Evolutionary conservation across 2,797 vertebrate species (phyloP), one percentile per base, ranked within the genome.

Genomic region (Moxostoma hubbsi): DNA sequence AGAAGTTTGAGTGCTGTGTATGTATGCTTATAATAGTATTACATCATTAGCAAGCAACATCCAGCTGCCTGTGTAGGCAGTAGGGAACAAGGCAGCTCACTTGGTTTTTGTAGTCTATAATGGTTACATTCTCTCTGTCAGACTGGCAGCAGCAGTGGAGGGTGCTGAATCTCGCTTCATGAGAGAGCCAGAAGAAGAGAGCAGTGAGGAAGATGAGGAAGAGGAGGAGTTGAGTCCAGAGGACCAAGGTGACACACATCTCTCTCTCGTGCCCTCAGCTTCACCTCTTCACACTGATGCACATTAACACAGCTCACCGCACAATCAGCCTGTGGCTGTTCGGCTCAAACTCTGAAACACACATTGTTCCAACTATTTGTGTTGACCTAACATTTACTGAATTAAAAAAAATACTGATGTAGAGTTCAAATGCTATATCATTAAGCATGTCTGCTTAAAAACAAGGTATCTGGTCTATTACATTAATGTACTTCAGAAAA

Each of bases 221-320:
- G 95, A 96, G 75, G 95, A 96, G 75, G 96, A 98, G 81, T 88
- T 99, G 75, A 94, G 93, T 82, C 95, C 95, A 7, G 97, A 99
- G 90, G 96, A 98, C 86, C 93, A 89, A 93, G 97, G 98, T 97
- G 85, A 57, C 77, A 54, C 10, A 12, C 5, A 5, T 54, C 24
- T 45, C 47, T 7, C 16, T 18, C 5, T 18, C 12, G 49, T 53
- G 47, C 7, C 72, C 67, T 54, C 63, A 24, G 53, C 49, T 62
- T 57, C 16, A 73, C 62, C 36, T 71, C 77, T n/a, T 45, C 59
- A 16, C 72, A 74, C 72, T 46, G 10, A 45, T 12, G 15, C 43
- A 55, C 7, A 18, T 46, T 54, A 16, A 15, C 49, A 64, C 50
- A 74, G 61, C n/a, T 54, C 59, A 63, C 47, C 4, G 5, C 58